phyloP scores from a whole-genome alignment of 2,113 vertebrate genomes.

The Balaeniceps rex region DNA sequence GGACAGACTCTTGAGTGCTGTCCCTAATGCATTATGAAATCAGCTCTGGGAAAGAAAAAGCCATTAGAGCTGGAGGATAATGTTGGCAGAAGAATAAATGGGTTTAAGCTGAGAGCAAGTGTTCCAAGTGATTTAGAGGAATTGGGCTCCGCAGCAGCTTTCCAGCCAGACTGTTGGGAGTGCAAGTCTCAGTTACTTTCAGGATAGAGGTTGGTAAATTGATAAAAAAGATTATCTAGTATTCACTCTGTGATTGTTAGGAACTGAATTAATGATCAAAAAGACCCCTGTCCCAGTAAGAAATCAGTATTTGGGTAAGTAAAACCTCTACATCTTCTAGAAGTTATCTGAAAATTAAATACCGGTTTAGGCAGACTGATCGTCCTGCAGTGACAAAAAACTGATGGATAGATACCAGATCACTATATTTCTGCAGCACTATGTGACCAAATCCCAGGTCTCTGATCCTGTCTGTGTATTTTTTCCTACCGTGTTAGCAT shows the following conservation, averaged over 20 bases:
- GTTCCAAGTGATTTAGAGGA: background rate
- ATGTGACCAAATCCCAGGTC: background rate
- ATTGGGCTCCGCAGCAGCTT: fast-evolving
- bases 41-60: background rate
- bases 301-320: background rate
- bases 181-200: background rate
- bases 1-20: background rate
- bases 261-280: background rate
- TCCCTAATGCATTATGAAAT: background rate
- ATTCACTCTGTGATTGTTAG: background rate
- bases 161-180: background rate
- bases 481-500: background rate
- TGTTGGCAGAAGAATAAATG: slow-evolving; percentile 9
- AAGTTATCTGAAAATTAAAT: background rate
- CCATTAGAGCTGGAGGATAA: background rate
- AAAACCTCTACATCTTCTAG: background rate
- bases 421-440: background rate
- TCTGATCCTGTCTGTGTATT: background rate
- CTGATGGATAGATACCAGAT: background rate
- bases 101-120: background rate
- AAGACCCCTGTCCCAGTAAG: background rate
- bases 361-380: background rate
- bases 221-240: background rate
- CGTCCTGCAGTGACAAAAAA: background rate
- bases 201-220: background rate